Percentiles rank a stretch among this genome's conserved stretches.
These are phyloP conservation scores for Leptoteleia sp. DNA, from an alignment of 1,140 invertebrate species.

Conservation along the genomic window DNA sequence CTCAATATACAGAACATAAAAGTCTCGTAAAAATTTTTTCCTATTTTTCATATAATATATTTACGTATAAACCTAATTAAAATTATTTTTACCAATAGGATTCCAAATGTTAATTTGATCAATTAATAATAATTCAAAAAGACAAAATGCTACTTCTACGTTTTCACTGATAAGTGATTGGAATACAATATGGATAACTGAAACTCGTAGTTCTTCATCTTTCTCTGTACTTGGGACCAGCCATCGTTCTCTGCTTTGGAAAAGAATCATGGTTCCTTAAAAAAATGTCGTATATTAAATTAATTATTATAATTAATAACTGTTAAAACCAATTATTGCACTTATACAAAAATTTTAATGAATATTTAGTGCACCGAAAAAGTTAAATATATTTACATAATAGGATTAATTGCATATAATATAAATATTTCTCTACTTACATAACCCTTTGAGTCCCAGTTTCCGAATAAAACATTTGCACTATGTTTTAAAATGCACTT, in stretches of 20 bases:
- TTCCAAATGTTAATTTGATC: slow-evolving; percentile 29
- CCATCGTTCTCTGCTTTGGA: slow-evolving; percentile 11
- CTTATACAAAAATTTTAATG: slow-evolving; percentile 14
- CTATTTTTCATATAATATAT: too few species aligned
- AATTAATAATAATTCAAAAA: slow-evolving; percentile 21
- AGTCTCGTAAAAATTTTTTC: too few species aligned
- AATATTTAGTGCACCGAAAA: too few species aligned
- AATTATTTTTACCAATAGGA: slow-evolving; percentile 31
- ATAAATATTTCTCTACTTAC: too few species aligned
- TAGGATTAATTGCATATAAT: too few species aligned
- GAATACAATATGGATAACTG: slow-evolving; percentile 3
- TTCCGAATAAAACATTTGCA: too few species aligned
- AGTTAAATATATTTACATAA: too few species aligned
- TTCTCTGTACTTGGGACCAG: not conserved
- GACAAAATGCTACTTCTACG: slow-evolving; percentile 4
- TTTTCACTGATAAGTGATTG: slow-evolving; percentile 25
- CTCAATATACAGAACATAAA: too few species aligned
- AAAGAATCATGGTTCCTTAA: slow-evolving; percentile 22
- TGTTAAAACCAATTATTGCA: slow-evolving; percentile 3
- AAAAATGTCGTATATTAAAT: not conserved
- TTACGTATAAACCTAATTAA: too few species aligned
- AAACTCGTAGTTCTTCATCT: slow-evolving; percentile 9
- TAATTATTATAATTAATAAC: slow-evolving; percentile 3
- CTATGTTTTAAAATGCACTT: too few species aligned
- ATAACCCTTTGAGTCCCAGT: too few species aligned